Percentiles rank a stretch among this genome's conserved stretches.
phyloP scores from a whole-genome alignment of 2,113 vertebrate genomes.

The Alectura lathami region DNA sequence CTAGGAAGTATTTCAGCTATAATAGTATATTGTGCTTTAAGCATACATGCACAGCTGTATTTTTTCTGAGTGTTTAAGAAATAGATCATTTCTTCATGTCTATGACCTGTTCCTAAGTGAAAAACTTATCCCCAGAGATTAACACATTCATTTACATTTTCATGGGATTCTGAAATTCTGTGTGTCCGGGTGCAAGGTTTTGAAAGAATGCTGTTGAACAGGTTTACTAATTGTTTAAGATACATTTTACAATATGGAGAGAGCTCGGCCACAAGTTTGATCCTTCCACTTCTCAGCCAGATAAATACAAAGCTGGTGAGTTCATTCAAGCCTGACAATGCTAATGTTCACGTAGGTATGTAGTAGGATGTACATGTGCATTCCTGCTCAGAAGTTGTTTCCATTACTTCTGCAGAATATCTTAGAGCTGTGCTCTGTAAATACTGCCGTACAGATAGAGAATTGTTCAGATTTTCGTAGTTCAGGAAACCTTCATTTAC shows the following conservation, averaged over 20 bases:
- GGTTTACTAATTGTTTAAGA: neutral
- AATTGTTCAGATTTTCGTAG: neutral
- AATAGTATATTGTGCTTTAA: neutral
- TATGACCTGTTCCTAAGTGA: neutral
- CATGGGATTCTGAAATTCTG: neutral
- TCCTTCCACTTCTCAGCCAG: neutral
- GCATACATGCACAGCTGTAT: neutral
- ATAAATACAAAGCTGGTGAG: neutral
- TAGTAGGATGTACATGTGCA: accelerated
- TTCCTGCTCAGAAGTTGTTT: neutral
- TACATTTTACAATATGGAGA: neutral
- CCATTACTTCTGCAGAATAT: neutral
- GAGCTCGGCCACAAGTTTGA: neutral
- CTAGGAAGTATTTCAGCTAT: neutral
- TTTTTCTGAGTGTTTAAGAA: neutral
- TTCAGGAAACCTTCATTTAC: neutral
- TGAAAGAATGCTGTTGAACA: neutral
- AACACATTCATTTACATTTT: neutral
- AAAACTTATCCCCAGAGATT: neutral
- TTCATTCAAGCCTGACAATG: neutral
- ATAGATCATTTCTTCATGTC: neutral
- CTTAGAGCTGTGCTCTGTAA: neutral
- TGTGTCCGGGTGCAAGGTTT: neutral
- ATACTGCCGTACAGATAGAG: neutral
- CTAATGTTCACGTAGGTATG: neutral